Percentiles rank a stretch among this genome's conserved stretches.
Evolutionary conservation across 2,113 vertebrate genomes (phyloP).

Genomic region (Pica pica): DNA sequence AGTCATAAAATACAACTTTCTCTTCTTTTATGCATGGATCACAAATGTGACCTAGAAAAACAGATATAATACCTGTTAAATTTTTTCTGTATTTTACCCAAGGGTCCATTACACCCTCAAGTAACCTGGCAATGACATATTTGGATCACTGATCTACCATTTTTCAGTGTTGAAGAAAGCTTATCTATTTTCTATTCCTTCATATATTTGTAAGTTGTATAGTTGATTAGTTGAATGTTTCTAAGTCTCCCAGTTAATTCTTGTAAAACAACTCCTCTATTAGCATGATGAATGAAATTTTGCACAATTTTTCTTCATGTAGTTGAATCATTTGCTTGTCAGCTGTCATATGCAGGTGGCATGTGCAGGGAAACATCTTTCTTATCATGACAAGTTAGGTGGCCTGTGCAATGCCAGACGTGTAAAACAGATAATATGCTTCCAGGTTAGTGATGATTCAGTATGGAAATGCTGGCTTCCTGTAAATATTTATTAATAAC

Average conservation of each 20-base stretch:
- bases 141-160: background rate
- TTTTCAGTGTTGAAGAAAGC: background rate
- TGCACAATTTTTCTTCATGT: background rate
- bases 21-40: background rate
- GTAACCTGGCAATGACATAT: background rate
- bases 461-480: background rate
- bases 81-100: background rate
- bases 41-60: slow-evolving; percentile 10
- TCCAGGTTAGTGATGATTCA: background rate
- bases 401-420: background rate
- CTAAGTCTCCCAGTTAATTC: background rate
- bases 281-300: background rate
- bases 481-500: background rate
- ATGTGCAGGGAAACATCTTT: background rate
- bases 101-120: background rate
- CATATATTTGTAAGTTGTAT: background rate
- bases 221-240: background rate
- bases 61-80: background rate
- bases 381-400: background rate
- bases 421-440: background rate
- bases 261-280: background rate
- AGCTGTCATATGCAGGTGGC: background rate
- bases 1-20: background rate
- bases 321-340: background rate
- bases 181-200: background rate